Conservation (phyloP, 2,113 vertebrate genomes). For the Dissostichus mawsoni region DNA sequence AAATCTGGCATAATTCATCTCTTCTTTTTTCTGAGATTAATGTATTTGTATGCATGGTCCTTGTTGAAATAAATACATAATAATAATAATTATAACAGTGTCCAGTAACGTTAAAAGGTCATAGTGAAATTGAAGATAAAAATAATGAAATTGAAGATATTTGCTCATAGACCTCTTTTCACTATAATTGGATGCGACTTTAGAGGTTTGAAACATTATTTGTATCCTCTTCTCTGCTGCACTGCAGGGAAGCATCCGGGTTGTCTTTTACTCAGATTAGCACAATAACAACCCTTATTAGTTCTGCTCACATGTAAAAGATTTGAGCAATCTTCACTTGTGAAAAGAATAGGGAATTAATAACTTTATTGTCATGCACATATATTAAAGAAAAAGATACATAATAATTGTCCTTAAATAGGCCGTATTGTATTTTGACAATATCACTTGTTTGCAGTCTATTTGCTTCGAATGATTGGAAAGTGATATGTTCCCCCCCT, state of each 20-base stretch:
- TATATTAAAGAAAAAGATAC: background rate
- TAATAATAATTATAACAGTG: background rate
- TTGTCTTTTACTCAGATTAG: conserved; percentile 15
- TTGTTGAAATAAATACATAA: too few species aligned
- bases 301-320: conserved; percentile 2
- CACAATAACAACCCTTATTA: background rate
- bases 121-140: background rate
- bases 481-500: conserved; percentile 32
- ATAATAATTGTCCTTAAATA: background rate
- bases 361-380: conserved; percentile 23
- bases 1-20: too few species aligned
- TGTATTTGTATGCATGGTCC: too few species aligned
- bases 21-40: too few species aligned
- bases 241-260: background rate
- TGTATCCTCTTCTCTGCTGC: conserved; percentile 11
- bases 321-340: conserved; percentile 11
- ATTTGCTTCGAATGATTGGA: conserved; percentile 34
- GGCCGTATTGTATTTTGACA: background rate
- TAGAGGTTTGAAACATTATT: conserved; percentile 19
- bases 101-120: background rate
- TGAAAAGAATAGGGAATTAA: background rate
- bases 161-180: background rate
- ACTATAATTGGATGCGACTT: background rate
- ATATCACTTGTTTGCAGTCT: background rate
- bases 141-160: background rate